phyloP scores from a whole-genome alignment of 2,888 invertebrate genomes.

The Tridacna gigas region DNA sequence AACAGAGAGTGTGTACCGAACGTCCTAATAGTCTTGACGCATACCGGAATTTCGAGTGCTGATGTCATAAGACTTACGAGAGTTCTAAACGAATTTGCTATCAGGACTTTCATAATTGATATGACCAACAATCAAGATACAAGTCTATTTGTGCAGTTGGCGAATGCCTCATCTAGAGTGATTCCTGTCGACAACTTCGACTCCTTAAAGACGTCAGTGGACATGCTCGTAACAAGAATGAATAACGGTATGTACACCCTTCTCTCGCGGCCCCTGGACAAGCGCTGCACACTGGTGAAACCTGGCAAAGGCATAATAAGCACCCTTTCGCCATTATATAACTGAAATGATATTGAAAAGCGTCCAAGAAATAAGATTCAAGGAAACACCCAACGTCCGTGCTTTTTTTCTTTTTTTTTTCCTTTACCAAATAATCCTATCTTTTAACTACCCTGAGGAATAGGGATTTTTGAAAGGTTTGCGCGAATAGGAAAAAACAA shows the following conservation, averaged over 20 bases:
- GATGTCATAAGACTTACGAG: slow-evolving; percentile 12
- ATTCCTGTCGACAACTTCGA: neutral
- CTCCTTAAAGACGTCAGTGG: neutral
- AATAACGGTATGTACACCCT: neutral
- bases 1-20: slow-evolving; percentile 39
- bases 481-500: too few species aligned
- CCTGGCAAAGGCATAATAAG: too few species aligned
- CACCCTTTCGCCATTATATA: too few species aligned
- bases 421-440: too few species aligned
- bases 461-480: too few species aligned
- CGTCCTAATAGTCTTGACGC: slow-evolving; percentile 31
- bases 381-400: too few species aligned
- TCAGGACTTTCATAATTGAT: slow-evolving; percentile 1
- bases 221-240: neutral
- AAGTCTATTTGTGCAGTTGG: neutral
- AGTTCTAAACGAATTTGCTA: neutral
- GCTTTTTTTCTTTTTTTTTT: too few species aligned
- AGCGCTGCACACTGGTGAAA: too few species aligned
- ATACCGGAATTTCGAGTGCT: slow-evolving; percentile 7
- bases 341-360: too few species aligned
- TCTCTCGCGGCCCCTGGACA: too few species aligned
- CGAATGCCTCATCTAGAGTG: slow-evolving; percentile 3
- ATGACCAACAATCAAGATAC: neutral
- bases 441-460: too few species aligned
- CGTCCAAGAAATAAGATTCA: too few species aligned